Percentiles rank a stretch among this genome's conserved stretches.
phyloP scores from a whole-genome alignment of 2,113 vertebrate genomes.

The Panthera uncia region DNA sequence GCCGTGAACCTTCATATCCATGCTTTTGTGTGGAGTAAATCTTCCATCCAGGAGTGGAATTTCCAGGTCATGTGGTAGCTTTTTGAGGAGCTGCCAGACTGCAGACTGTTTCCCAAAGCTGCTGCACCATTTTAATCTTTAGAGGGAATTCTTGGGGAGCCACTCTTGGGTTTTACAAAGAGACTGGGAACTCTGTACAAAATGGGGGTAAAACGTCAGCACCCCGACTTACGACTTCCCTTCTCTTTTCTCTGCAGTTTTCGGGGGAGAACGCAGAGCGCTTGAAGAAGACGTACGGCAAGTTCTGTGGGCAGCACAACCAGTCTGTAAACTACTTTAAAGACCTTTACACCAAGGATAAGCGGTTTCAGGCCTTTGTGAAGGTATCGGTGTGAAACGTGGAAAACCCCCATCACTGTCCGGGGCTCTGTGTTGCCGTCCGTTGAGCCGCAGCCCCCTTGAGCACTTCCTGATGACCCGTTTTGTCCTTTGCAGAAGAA shows the following conservation, averaged over 20 bases:
- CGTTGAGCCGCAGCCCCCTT: neutral
- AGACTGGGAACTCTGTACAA: neutral
- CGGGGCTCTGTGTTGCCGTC: accelerated
- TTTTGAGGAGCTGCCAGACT: neutral
- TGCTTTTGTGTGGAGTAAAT: neutral
- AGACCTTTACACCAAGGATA: conserved; percentile 94
- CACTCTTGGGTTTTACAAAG: neutral
- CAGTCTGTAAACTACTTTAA: conserved; percentile 97
- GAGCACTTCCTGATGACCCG: neutral
- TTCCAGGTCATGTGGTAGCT: neutral
- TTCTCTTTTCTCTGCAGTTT: conserved; percentile 86
- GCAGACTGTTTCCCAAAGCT: neutral
- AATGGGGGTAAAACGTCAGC: accelerated
- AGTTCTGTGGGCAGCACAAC: conserved; percentile 96
- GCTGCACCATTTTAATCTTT: neutral
- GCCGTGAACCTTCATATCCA: neutral
- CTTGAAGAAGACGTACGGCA: conserved; percentile 95
- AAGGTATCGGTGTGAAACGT: conserved; percentile 83
- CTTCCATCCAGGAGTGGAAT: neutral
- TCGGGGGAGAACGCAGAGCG: conserved; percentile 91
- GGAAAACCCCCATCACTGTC: accelerated
- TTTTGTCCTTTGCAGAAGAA: conserved; percentile 90
- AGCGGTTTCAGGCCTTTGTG: conserved; percentile 96
- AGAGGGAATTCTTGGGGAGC: neutral
- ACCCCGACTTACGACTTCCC: neutral